Percentiles rank a stretch among this genome's conserved stretches.
Evolutionary conservation across 2,888 invertebrate species (phyloP).

Genomic region (Spodoptera littoralis): DNA sequence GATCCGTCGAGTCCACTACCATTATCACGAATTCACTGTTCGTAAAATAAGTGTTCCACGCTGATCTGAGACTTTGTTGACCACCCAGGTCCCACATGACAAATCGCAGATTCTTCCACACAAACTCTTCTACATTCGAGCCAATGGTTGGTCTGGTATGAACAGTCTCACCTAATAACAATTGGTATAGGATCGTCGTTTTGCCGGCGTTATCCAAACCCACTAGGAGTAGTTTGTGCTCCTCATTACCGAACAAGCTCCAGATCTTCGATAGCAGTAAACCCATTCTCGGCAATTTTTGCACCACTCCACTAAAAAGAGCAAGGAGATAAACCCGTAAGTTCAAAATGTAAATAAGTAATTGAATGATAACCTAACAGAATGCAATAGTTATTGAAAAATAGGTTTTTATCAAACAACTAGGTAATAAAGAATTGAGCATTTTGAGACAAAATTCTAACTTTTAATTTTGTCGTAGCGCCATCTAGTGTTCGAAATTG

Average conservation of each 20-base stretch:
- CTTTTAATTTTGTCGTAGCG: conserved; percentile 6
- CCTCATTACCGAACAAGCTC: conserved; percentile 98
- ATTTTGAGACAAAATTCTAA: background rate
- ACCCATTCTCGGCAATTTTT: conserved; percentile 91
- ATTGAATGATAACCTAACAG: background rate
- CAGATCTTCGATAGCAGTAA: conserved; percentile 97
- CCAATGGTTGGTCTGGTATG: conserved; percentile 99
- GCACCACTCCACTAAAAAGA: conserved; percentile 48
- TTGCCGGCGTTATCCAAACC: conserved; percentile 99
- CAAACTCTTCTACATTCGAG: conserved; percentile 99
- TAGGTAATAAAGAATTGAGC: too few species aligned
- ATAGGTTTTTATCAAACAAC: too few species aligned
- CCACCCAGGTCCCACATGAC: conserved; percentile 99
- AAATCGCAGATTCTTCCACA: conserved; percentile 99
- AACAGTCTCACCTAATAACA: conserved; percentile 98
- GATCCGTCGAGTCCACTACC: conserved; percentile 98
- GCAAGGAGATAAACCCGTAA: conserved; percentile 50
- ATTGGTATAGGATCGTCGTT: conserved; percentile 99
- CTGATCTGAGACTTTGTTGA: conserved; percentile 97
- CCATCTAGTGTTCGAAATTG: conserved; percentile 27
- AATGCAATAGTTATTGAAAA: too few species aligned
- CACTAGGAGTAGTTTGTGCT: conserved; percentile 98
- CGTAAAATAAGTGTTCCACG: conserved; percentile 99
- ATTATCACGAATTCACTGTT: conserved; percentile 99
- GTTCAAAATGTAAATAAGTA: conserved; percentile 75